Evolutionary conservation across 2,888 invertebrate species (phyloP), one percentile per base, ranked within the genome.

Genomic region (Mesoligia furuncula): DNA sequence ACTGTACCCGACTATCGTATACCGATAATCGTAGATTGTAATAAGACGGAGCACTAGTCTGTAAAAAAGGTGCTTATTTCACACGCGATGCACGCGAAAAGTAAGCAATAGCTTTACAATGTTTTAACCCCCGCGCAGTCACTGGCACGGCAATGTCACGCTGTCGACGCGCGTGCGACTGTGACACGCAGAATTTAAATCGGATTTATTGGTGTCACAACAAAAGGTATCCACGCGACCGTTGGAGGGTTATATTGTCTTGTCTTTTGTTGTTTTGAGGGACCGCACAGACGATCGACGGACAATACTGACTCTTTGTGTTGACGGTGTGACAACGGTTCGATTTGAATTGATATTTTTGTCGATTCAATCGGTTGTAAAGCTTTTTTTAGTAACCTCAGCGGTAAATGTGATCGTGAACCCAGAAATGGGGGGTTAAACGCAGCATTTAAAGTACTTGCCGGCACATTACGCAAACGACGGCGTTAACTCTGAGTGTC

Each of bases 171-270:
- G 90, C 89, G 91, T 91, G 89, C 90, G 88, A 90, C 87, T 89
- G 93, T 91, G 88, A 88, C 95, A 95, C 93, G 94, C 93, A 87
- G 94, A 93, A 94, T 94, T 94, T 92, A 91, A 94, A 95, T 94
- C 91, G 90, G 92, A 93, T 95, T 95, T 92, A 92, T 91, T 90
- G 85, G 85, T 89, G 86, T 87, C 89, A 89, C 86, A 88, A 85
- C 85, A 86, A 88, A 86, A 85, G 81, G 83, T 83, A 86, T 78
- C 84, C 82, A 89, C 36, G 88, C 83, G 80, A 85, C 89, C 82
- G 80, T 76, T 84, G 77, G 78, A 85, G 83, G 88, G 87, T 81
- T 85, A 75, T 70, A 77, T 83, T 80, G 83, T 85, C 83, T 87
- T 82, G 78, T 81, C 75, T 79, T 87, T 85, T 85, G 81, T 81